Base-by-base conservation (phyloP, 2,888 invertebrate genomes). In the Aphidius colemani region DNA sequence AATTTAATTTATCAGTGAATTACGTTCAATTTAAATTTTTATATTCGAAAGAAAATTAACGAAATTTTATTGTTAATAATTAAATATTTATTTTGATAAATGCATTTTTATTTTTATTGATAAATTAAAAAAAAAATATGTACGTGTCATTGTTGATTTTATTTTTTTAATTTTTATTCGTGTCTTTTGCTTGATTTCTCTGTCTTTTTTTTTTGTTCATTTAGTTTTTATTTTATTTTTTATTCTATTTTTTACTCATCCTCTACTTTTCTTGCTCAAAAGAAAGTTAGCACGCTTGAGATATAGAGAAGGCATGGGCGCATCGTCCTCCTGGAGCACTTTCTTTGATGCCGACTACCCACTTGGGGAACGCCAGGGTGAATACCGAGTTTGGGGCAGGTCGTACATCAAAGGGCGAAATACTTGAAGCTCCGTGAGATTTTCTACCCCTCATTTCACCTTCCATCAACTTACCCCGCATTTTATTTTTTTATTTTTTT, bases 351-450 rank as follows among this genome's bases (percentile, higher is more conserved):
- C 67, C 66, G 66, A 62, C 66, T 65, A 44, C 59, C 70, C 71
- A 73, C 73, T 73, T 67, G 73, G 71, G 70, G 69, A 68, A 49
- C 59, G 57, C 49, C 49, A 46, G 64, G 66, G 70, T 64, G 72
- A 72, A 72, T 69, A 71, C 69, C 70, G 74, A 75, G 74, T 76
- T 78, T 74, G 73, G 75, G 75, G 73, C 71, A 74, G 75, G 74
- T 76, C 73, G 75, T 73, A 76, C 76, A 81, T 80, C 79, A 79
- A 81, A 81, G 81, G 74, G 74, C 74, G 78, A 78, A 78, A 78
- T 76, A 80, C 81, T 81, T 76, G 75, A 81, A 73, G 73, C 76
- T 67, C 63, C 64, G 67, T 73, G 76, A 78, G 78, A 79, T 79
- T 78, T 75, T 69, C 71, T 66, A 64, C 68, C 62, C 43, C 7